phyloP scores from a whole-genome alignment of 92 coral and sea anemone species.

The Chrysogorgia sp. region DNA sequence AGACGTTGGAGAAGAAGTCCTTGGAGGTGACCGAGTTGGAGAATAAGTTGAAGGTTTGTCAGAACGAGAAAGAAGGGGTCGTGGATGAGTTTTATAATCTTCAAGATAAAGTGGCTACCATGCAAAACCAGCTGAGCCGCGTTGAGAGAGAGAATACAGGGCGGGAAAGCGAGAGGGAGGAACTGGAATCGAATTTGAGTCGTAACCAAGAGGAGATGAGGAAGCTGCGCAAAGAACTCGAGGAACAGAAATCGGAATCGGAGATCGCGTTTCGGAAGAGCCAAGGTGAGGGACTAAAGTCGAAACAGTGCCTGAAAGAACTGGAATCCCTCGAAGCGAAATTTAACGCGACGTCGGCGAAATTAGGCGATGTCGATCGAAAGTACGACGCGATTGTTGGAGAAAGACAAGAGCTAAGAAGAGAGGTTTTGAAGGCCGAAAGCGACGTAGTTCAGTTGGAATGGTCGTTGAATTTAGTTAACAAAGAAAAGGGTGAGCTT shows the following conservation, averaged over 20 bases:
- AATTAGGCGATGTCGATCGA: conserved; percentile 13
- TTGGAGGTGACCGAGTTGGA: not conserved
- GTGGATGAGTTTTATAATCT: conserved; percentile 2
- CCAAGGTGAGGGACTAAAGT: conserved; percentile 13
- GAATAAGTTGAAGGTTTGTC: conserved; percentile 13
- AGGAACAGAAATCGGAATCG: conserved; percentile 12
- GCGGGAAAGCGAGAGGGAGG: not conserved
- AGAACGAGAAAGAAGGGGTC: not conserved
- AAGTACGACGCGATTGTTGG: conserved; percentile 25
- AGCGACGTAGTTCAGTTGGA: conserved; percentile 22
- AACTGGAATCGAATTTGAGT: not conserved
- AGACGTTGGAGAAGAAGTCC: conserved; percentile 8
- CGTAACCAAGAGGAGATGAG: not conserved
- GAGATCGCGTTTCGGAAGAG: conserved; percentile 2
- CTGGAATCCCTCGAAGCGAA: conserved; percentile 10
- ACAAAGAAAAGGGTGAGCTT: conserved; percentile 19
- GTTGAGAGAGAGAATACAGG: conserved; percentile 9
- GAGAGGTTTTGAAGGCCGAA: conserved; percentile 11
- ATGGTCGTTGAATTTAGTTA: conserved; percentile 3
- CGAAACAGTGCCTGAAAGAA: conserved; percentile 3
- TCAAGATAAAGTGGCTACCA: conserved; percentile 7
- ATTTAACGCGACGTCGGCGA: not conserved
- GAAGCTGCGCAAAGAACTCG: conserved; percentile 16
- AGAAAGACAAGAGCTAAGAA: conserved; percentile 26
- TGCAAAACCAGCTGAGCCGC: conserved; percentile 12